Evolutionary conservation across 2,113 vertebrate species (phyloP).

Genomic region (Hypanus sabinus): DNA sequence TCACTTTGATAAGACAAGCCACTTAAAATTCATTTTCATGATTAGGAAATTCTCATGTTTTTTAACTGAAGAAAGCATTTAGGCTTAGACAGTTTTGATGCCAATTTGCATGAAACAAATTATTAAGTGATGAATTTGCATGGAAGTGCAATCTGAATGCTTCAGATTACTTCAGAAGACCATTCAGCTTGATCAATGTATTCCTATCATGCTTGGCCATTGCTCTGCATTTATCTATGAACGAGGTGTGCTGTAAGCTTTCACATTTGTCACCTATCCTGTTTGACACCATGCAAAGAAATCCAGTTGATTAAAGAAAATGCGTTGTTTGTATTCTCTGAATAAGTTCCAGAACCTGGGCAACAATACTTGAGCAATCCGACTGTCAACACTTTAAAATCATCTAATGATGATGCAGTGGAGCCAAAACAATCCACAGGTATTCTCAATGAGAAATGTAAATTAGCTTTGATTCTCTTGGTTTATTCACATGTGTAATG

Average conservation of each 20-base stretch:
- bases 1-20: background rate
- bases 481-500: background rate
- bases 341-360: constrained; percentile 8
- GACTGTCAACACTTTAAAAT: constrained; percentile 6
- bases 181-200: background rate
- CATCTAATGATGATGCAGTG: background rate
- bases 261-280: background rate
- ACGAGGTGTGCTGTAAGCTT: background rate
- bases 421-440: background rate
- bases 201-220: background rate
- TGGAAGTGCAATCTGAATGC: constrained; percentile 1
- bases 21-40: background rate
- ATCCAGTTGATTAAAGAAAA: background rate
- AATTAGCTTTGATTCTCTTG: background rate
- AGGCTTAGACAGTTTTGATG: background rate
- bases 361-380: background rate
- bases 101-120: background rate
- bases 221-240: background rate
- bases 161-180: background rate
- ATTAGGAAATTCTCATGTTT: background rate
- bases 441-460: background rate
- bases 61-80: background rate
- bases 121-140: background rate
- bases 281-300: background rate
- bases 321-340: constrained; percentile 22